These are phyloP conservation scores for Malacosoma neustria DNA, from an alignment of 2,888 invertebrate species.

Conservation along the genomic window DNA sequence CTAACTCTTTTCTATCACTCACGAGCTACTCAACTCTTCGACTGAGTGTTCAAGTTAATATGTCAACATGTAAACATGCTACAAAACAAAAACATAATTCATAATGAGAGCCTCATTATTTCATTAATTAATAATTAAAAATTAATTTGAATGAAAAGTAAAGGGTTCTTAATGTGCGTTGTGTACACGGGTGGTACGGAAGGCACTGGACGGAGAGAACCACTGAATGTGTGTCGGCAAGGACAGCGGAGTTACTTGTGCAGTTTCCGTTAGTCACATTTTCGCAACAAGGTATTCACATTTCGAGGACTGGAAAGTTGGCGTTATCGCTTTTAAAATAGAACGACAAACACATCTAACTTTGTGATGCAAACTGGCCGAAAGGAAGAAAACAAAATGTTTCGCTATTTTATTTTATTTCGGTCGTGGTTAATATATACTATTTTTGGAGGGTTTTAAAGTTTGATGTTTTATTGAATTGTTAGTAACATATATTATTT, in stretches of 20 bases:
- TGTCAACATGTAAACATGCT: no score
- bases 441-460: background rate
- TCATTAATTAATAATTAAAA: no score
- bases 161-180: no score
- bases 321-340: constrained; percentile 73
- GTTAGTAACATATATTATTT: background rate
- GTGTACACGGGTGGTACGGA: constrained; percentile 2
- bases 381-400: constrained; percentile 34
- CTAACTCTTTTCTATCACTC: no score
- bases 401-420: constrained; percentile 28
- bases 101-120: no score
- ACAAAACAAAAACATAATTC: no score
- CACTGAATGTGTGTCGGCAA: constrained; percentile 38
- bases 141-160: background rate
- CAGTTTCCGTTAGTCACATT: constrained; percentile 74
- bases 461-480: background rate
- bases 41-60: no score
- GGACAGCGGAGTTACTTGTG: constrained; percentile 66
- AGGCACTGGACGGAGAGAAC: constrained; percentile 11
- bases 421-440: constrained; percentile 6
- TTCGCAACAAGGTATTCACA: constrained; percentile 74
- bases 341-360: constrained; percentile 70
- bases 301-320: constrained; percentile 72
- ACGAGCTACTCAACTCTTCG: no score
- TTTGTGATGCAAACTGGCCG: constrained; percentile 70